Evolutionary conservation across 2,888 invertebrate species (phyloP).

Genomic region (Boloria selene): DNA sequence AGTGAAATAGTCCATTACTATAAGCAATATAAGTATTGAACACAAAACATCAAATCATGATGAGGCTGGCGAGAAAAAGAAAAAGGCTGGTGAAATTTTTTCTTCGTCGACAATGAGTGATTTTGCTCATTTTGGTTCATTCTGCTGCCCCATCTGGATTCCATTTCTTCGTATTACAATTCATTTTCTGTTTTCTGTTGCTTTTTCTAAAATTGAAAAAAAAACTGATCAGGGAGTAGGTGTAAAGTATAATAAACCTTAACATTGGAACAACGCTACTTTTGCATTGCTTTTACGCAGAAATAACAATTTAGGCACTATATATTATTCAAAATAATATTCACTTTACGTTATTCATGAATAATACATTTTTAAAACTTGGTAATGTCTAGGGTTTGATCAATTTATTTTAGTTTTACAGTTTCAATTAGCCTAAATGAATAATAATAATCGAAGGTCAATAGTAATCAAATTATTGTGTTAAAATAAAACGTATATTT

Average conservation of each 20-base stretch:
- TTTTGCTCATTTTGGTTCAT: constrained; percentile 36
- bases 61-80: constrained; percentile 26
- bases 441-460: no score
- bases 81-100: constrained; percentile 25
- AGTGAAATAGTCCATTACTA: constrained; percentile 1
- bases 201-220: constrained; percentile 31
- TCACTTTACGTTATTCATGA: no score
- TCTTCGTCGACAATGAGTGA: constrained; percentile 35
- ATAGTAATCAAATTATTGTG: no score
- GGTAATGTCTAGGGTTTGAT: no score
- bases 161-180: constrained; percentile 36
- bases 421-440: no score
- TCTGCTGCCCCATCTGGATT: constrained; percentile 39
- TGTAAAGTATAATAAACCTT: not conserved
- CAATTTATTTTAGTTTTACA: no score
- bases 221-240: not conserved
- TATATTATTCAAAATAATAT: no score
- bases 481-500: no score
- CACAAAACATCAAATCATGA: constrained; percentile 28
- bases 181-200: constrained; percentile 36
- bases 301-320: not conserved
- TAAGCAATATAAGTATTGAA: constrained; percentile 10
- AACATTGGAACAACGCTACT: not conserved
- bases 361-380: no score
- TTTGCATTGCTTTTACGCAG: not conserved